These are phyloP conservation scores for Rhegmatorhina hoffmannsi DNA, from an alignment of 2,113 vertebrate species.

Conservation along the genomic window DNA sequence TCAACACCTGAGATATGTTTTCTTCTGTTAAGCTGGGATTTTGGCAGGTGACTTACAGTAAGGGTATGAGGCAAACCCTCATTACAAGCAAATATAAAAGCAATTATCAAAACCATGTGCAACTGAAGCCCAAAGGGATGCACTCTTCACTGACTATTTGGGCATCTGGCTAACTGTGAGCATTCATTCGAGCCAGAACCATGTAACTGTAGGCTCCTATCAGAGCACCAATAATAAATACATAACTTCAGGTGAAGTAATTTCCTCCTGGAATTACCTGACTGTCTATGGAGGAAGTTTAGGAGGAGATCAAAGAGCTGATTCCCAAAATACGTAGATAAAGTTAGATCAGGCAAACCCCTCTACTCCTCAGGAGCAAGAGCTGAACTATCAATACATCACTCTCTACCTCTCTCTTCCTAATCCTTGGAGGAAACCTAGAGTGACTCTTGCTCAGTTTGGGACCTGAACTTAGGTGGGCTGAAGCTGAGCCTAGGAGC, in stretches of 20 bases:
- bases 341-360: background rate
- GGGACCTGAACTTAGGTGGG: background rate
- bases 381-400: background rate
- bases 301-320: background rate
- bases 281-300: background rate
- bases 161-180: background rate
- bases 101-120: background rate
- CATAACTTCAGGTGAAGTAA: background rate
- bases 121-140: background rate
- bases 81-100: background rate
- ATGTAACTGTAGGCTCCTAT: background rate
- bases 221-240: background rate
- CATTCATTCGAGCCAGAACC: background rate
- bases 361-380: background rate
- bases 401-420: background rate
- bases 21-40: background rate
- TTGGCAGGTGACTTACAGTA: background rate
- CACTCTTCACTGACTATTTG: background rate
- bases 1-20: background rate
- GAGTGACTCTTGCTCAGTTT: background rate
- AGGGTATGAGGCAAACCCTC: background rate
- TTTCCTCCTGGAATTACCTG: background rate
- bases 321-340: background rate
- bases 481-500: background rate
- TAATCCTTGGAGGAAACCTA: background rate